Percentiles rank a stretch among this genome's conserved stretches.
Evolutionary conservation across 2,888 invertebrate species (phyloP).

Genomic region (Lasioglossum malachurum): DNA sequence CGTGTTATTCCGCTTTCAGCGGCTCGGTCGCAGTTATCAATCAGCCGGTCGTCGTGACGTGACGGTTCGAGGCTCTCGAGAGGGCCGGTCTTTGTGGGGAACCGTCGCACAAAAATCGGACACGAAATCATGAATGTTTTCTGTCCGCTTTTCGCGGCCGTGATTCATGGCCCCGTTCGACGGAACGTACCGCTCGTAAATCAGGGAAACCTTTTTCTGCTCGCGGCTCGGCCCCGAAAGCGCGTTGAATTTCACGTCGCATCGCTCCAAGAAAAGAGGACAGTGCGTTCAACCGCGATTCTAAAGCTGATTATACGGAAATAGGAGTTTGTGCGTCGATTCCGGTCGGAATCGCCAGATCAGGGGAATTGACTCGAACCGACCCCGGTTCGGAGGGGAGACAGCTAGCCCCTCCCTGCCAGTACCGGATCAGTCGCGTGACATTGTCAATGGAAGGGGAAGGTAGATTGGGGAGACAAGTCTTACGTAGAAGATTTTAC

Average conservation of each 20-base stretch:
- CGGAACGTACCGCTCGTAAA: slow-evolving; percentile 28
- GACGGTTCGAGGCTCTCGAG: background rate
- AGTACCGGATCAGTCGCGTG: too few relatives aligned
- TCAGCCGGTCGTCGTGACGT: background rate
- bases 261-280: background rate
- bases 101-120: background rate
- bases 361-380: too few relatives aligned
- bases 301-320: background rate
- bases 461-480: too few relatives aligned
- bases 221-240: background rate
- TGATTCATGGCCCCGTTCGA: slow-evolving; percentile 15
- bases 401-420: too few relatives aligned
- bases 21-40: slow-evolving; percentile 14
- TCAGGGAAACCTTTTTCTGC: background rate
- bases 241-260: background rate
- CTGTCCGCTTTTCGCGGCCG: background rate
- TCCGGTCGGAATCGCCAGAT: background rate
- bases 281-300: background rate
- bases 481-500: background rate
- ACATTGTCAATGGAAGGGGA: too few relatives aligned
- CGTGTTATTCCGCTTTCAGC: slow-evolving; percentile 5
- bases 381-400: too few relatives aligned
- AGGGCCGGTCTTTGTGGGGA: background rate
- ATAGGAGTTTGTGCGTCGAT: background rate
- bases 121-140: slow-evolving; percentile 18